A percentile compares a stretch with the other conserved stretches of the same genome.
These are phyloP conservation scores for Lordiphosa clarofinis DNA, from an alignment of 1,140 invertebrate genomes.

Conservation along the genomic window DNA sequence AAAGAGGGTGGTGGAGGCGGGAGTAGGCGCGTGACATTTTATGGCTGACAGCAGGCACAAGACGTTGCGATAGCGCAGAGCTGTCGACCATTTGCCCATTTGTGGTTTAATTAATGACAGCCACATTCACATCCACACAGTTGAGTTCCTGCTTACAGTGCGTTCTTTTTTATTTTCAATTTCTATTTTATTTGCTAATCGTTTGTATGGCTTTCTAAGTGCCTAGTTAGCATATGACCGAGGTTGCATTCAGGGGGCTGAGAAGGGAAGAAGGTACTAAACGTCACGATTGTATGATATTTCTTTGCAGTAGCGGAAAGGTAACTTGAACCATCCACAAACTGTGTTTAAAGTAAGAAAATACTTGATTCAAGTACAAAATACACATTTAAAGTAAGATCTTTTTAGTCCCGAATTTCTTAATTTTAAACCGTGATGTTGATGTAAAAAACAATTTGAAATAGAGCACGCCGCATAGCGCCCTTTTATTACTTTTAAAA, in stretches of 20 bases:
- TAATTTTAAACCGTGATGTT: no score
- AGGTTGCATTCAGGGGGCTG: background rate
- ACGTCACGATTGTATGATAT: no score
- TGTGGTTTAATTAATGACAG: conserved; percentile 75
- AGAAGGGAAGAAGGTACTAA: background rate
- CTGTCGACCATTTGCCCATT: conserved; percentile 53
- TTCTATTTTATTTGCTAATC: conserved; percentile 41
- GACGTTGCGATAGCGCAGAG: conserved; percentile 28
- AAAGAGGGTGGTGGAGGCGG: conserved; percentile 1
- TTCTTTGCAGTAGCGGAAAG: no score
- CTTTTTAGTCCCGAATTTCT: no score
- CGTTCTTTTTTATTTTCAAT: conserved; percentile 4
- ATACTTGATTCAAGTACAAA: no score
- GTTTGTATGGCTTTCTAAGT: conserved; percentile 42
- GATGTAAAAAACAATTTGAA: no score
- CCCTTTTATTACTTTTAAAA: no score
- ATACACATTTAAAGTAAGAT: no score
- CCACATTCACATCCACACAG: conserved; percentile 22
- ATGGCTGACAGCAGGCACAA: conserved; percentile 61
- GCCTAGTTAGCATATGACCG: conserved; percentile 15
- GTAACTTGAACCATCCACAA: no score
- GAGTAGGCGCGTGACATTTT: conserved; percentile 43
- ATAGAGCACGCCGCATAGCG: no score
- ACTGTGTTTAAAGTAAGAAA: no score
- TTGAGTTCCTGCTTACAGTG: conserved; percentile 1